Evolutionary conservation across 2,113 vertebrate species (phyloP), one percentile per base, ranked within the genome.

Genomic region (Prunella fulvescens): DNA sequence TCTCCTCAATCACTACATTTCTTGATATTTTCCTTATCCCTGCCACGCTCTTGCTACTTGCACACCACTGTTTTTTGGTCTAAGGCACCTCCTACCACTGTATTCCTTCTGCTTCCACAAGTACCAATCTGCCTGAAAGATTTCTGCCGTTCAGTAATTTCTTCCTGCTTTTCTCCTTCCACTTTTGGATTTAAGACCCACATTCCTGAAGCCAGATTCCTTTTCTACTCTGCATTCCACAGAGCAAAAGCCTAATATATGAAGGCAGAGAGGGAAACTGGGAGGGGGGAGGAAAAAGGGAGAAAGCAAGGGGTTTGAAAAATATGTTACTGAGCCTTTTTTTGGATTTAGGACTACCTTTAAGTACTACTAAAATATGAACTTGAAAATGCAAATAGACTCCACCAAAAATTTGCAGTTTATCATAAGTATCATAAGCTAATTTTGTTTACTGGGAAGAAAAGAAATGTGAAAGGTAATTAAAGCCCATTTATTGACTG

Each of bases 401-500:
- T 53, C 22, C 60, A 66, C 14, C 9, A 54, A 78, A 85, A 62
- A n/a, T 31, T 0, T 77, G 19, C 35, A 61, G 58, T 65, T 85
- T 42, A 80, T 33, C 12, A 0, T 19, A 56, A 65, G 29, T 37
- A 79, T 25, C 45, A 16, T 31, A 80, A 62, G 47, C 74, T 58
- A 17, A 58, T 54, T 86, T 24, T 56, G n/a, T 44, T 89, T 42
- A 65, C 19, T n/a, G 39, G 58, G 44, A 80, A 91, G 45, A 85
- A 80, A 93, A 92, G 86, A 92, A 79, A 93, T 71, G 58, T 62
- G 50, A 86, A 93, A 92, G 40, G 66, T 57, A 94, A 94, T 90
- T 87, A 87, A 90, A 96, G 33, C 72, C 92, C 67, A 90, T 80
- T 77, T 94, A 77, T 28, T 51, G 61, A 86, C 88, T n/a, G 47